Base-by-base conservation (phyloP, 1,140 invertebrate species). In the Samia ricini region DNA sequence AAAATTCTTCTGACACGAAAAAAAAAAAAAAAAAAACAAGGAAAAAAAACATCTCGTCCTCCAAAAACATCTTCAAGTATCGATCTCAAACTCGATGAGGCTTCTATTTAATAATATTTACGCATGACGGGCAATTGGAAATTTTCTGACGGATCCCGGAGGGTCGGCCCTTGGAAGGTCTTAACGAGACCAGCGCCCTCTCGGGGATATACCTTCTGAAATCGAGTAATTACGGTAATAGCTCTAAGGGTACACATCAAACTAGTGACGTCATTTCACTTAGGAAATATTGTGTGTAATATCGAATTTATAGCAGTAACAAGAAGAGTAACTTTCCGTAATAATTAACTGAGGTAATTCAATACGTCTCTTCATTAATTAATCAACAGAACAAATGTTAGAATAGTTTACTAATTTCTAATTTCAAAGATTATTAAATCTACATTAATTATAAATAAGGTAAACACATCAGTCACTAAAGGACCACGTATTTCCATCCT, bases 211-310 rank as follows among this genome's bases (percentile, higher is more conserved):
- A 29, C 54, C 49, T 61, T 68, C 60, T 61, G 66, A 59, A 52
- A 52, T 55, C 51, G 29, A 61, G 64, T 66, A 70, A 66, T 70
- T 70, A 70, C 29, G 57, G 64, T 70, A 70, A 70, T 65, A 66
- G 64, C 61, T 49, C 50, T 61, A 64, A 60, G 51, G 22, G 7
- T n/a, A 52, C 20, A 52, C 51, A 10, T 52, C 20, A 22, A 21
- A 12, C 33, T 1, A 52, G 19, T 52, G 20, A 52, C 51, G 21
- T 52, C 19, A 52, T 52, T 42, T 42, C 33, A 42, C 33, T 42
- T 42, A 42, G 12, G 8, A 12, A 42, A 42, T 15, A 42, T 12
- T 3, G 7, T 42, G 20, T 52, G 21, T 52, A 22, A 6, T 23
- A 20, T 52, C n/a, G n/a, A n/a, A n/a, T n/a, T n/a, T n/a, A n/a